phyloP scores from a whole-genome alignment of 1,140 invertebrate species.

The Drosophila bifasciata region DNA sequence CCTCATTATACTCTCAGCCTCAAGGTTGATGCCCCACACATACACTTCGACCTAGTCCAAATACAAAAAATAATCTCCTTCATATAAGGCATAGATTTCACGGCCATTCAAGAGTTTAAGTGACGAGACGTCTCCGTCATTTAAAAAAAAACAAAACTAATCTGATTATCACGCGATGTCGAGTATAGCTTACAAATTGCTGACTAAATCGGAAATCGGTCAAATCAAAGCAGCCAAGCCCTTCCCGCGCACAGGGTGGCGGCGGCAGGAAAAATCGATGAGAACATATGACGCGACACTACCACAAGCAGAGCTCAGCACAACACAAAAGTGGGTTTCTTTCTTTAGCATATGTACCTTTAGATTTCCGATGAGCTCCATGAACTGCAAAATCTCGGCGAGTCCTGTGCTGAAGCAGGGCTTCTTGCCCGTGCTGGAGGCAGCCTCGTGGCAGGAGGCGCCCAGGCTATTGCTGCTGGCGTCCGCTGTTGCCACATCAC shows the following conservation, averaged over 20 bases:
- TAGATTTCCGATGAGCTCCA: slow-evolving; percentile 81
- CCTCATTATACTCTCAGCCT: neutral
- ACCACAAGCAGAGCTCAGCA: neutral
- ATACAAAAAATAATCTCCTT: neutral
- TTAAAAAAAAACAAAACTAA: slow-evolving; percentile 20
- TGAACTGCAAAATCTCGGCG: slow-evolving; percentile 77
- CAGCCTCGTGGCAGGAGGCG: slow-evolving; percentile 61
- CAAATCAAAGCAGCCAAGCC: slow-evolving; percentile 20
- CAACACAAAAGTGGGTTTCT: slow-evolving; percentile 13
- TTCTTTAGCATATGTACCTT: slow-evolving; percentile 58
- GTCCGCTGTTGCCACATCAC: slow-evolving; percentile 5
- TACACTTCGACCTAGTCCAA: no score
- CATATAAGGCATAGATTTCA: no score
- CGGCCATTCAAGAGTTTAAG: slow-evolving; percentile 16
- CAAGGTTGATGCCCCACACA: neutral
- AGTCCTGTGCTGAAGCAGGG: slow-evolving; percentile 77
- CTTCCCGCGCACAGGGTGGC: no score
- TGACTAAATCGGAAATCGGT: slow-evolving; percentile 16
- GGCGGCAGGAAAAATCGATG: slow-evolving; percentile 67
- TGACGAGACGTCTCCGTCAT: neutral
- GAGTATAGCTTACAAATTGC: no score
- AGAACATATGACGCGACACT: slow-evolving; percentile 7
- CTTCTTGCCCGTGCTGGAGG: slow-evolving; percentile 59
- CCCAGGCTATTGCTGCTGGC: slow-evolving; percentile 16
- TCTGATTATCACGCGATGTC: slow-evolving; percentile 47